Evolutionary conservation across 1,140 invertebrate species (phyloP), one percentile per base, ranked within the genome.

Genomic region (Sitophilus oryzae): DNA sequence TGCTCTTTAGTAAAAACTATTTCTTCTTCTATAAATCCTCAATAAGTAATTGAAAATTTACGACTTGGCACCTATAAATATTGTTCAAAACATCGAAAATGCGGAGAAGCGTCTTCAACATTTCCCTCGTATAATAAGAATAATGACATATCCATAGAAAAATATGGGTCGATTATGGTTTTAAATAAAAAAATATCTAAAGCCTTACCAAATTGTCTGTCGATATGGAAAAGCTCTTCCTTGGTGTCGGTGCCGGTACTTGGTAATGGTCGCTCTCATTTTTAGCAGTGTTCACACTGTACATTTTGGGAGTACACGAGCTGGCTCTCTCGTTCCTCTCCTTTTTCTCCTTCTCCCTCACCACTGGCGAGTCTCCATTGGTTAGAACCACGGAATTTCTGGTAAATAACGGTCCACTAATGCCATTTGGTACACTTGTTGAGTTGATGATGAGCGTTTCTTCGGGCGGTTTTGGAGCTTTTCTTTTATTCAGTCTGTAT

Each of bases 271-370:
- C 43, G 21, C 34, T 45, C 34, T 56, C 58, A 9, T 43, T 48
- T 19, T 35, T 35, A 25, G 18, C 51, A 9, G 15, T 25, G 9
- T 34, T 45, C 16, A 40, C 48, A 11, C 53, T 46, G n/a, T 52
- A 38, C 20, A 63, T 80, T 61, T 83, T 81, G n/a, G 80, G 79
- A 66, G 80, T 82, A 40, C 81, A 80, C 6, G 79, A 81, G 1
- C 78, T 78, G 1, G 83, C 83, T 41, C 64, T 48, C 51, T 64
- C 84, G 3, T 82, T 82, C 43, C 64, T 38, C 38, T 63, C 84
- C 5, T 83, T 72, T 65, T 88, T 88, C 54, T 87, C 85, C 63
- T 85, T 84, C 62, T 87, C 85, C 3, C 83, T 75, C 2, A 85
- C 82, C 1, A 86, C 82, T 0, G 84, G 84, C 1, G 81, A 80